Percentiles rank a stretch among this genome's conserved stretches.
Evolutionary conservation across 2,888 invertebrate species (phyloP).

Genomic region (Spodoptera exigua): DNA sequence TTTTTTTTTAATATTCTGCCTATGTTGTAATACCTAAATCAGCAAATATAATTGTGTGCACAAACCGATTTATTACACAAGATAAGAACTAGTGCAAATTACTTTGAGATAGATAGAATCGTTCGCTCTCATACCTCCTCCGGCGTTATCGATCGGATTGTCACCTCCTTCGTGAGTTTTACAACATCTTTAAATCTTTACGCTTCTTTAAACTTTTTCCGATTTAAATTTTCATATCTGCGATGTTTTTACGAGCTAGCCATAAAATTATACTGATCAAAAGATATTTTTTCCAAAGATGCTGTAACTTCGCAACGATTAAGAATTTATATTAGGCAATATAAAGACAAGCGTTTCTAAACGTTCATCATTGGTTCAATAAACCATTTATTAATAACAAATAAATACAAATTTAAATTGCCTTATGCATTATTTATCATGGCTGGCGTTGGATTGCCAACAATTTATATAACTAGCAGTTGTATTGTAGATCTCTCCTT

Average conservation of each 20-base stretch:
- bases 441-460: constrained; percentile 31
- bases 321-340: constrained; percentile 22
- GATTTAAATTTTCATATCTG: not conserved
- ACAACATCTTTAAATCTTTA: not conserved
- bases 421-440: constrained; percentile 48
- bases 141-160: not conserved
- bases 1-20: too few species aligned
- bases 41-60: too few species aligned
- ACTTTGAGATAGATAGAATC: not conserved
- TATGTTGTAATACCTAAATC: too few species aligned
- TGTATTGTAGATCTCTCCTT: constrained; percentile 54
- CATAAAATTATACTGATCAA: constrained; percentile 21
- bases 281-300: constrained; percentile 8
- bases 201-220: not conserved
- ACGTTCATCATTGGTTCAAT: constrained; percentile 37
- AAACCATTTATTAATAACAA: constrained; percentile 50
- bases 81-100: too few species aligned
- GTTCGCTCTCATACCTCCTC: not conserved
- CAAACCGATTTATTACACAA: too few species aligned
- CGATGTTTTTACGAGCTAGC: constrained; percentile 1
- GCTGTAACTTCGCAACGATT: constrained; percentile 12
- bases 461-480: constrained; percentile 49
- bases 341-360: constrained; percentile 48
- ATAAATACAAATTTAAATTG: constrained; percentile 62
- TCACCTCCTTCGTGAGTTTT: constrained; percentile 6